Evolutionary conservation across 2,113 vertebrate species (phyloP), one percentile per base, ranked within the genome.

Genomic region (Circaetus cinerascens): DNA sequence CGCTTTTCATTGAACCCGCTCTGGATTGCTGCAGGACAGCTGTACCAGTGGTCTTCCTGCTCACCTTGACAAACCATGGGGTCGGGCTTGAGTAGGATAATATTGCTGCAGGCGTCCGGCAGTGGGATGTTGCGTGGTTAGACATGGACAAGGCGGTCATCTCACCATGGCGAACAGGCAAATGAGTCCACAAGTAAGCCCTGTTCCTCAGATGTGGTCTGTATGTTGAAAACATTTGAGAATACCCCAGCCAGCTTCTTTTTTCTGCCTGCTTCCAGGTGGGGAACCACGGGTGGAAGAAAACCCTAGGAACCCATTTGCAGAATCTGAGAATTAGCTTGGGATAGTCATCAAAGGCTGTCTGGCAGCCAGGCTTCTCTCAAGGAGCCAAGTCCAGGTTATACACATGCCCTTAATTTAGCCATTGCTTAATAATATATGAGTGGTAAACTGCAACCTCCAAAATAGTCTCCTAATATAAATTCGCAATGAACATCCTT

Each of bases 61-160:
- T 67, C 43, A 2, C 69, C 64, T 6, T 15, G 51, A 40, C 30
- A 27, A 26, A 22, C 15, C 13, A 1, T 1, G 50, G 46, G 8
- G 29, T 32, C 2, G 6, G 36, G 51, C 29, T 45, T 8, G 0
- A 1, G 11, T 4, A 19, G 45, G 74, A 16, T 22, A 71, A 4
- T 8, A 1, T 0, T 12, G 84, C 50, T 0, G 0, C 23, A 6
- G 15, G 62, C 3, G 1, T 7, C 36, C 7, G 48, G 43, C 57
- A 3, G n/a, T 3, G 76, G 68, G 48, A 40, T 68, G 62, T 9
- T 64, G 45, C 41, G 0, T 4, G n/a, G 25, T 26, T 74, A 18
- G 30, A 77, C 62, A 45, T 1, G 29, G 41, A 46, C 69, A 34
- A 14, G 30, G 40, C 50, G 15, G 11, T 40, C 27, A 38, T 7